These are phyloP conservation scores for Ficedula albicollis DNA, from an alignment of 2,797 vertebrate genomes.

Conservation along the genomic window DNA sequence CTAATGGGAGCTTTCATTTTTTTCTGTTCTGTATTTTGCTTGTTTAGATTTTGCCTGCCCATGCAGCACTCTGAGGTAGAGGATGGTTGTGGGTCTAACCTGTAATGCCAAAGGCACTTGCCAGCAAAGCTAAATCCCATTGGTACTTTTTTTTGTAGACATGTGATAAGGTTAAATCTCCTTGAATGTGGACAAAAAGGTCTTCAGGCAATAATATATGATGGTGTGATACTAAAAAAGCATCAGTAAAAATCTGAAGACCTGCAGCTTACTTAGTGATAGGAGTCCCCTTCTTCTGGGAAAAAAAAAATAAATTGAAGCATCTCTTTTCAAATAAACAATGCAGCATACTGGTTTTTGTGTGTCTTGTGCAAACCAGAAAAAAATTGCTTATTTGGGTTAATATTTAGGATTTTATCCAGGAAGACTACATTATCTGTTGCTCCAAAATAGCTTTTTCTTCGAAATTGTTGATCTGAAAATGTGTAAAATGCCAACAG, in stretches of 20 bases:
- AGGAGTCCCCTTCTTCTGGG: background rate
- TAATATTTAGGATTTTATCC: background rate
- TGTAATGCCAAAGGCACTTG: background rate
- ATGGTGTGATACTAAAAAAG: background rate
- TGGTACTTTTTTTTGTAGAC: background rate
- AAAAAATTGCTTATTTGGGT: background rate
- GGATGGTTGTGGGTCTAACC: background rate
- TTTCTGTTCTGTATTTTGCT: conserved; percentile 9
- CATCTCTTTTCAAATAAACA: background rate
- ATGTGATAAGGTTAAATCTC: background rate
- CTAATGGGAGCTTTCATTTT: conserved; percentile 8
- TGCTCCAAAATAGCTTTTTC: background rate
- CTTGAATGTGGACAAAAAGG: background rate
- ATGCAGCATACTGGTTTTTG: background rate
- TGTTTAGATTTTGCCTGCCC: background rate
- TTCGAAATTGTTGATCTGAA: background rate
- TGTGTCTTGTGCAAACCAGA: background rate
- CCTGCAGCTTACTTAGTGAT: background rate
- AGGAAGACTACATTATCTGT: background rate
- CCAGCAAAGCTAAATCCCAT: background rate
- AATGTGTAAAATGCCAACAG: background rate
- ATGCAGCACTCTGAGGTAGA: background rate
- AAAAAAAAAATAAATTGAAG: background rate
- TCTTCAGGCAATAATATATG: background rate
- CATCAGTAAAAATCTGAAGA: background rate